phyloP scores from a whole-genome alignment of 1,140 invertebrate genomes.

The Homarus americanus region DNA sequence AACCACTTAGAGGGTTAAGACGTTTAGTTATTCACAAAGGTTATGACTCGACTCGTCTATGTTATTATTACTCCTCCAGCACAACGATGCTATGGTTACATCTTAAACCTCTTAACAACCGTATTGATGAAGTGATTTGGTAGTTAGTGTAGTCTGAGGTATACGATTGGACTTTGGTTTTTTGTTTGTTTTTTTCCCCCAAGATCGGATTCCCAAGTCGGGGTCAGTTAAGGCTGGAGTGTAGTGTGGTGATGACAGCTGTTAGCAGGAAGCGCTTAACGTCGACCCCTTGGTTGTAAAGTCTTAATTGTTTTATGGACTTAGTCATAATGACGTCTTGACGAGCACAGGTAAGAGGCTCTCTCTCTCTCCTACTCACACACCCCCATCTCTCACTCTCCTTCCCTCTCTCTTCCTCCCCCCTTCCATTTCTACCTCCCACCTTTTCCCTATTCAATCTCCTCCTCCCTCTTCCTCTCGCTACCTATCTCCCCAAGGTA shows the following conservation, averaged over 20 bases:
- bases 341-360: neutral
- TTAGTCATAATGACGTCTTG: conserved; percentile 9
- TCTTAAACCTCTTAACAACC: neutral
- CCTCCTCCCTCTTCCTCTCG: neutral
- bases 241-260: neutral
- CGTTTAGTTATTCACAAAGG: neutral
- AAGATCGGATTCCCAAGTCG: neutral
- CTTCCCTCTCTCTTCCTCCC: neutral
- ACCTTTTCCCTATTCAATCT: too few species aligned
- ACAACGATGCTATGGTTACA: neutral
- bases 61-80: neutral
- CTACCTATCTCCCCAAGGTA: neutral
- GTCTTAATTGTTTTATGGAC: conserved; percentile 33
- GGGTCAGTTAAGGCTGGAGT: neutral
- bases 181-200: too few species aligned
- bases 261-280: conserved; percentile 16
- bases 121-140: neutral
- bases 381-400: neutral
- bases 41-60: neutral
- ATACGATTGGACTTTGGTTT: too few species aligned
- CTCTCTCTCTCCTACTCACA: neutral
- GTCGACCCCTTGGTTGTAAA: conserved; percentile 6
- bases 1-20: neutral
- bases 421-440: neutral
- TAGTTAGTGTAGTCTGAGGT: too few species aligned